These are phyloP conservation scores for Lysandra bellargus DNA, from an alignment of 2,888 invertebrate genomes.

Conservation along the genomic window DNA sequence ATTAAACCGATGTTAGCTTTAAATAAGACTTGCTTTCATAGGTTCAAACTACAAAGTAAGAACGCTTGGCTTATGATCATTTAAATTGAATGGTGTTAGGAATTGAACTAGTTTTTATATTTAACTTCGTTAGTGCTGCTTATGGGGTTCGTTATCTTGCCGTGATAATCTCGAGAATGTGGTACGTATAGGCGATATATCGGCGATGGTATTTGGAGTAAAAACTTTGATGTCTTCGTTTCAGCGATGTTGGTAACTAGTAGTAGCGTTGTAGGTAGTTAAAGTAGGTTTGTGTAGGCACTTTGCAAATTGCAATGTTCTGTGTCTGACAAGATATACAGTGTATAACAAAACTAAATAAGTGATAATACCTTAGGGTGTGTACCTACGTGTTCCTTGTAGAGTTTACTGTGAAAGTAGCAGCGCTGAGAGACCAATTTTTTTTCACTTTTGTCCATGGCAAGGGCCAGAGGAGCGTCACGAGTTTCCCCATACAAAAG, in stretches of 20 bases:
- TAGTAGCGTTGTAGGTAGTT: not conserved
- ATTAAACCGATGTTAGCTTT: not conserved
- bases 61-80: not conserved
- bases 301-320: too few species aligned
- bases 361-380: too few species aligned
- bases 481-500: too few species aligned
- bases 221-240: not conserved
- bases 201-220: not conserved
- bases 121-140: constrained; percentile 2
- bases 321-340: too few species aligned
- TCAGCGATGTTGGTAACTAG: not conserved
- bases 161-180: constrained; percentile 5
- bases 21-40: not conserved
- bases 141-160: constrained; percentile 24
- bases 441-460: too few species aligned
- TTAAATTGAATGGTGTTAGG: not conserved
- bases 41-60: not conserved
- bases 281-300: too few species aligned
- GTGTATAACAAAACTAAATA: too few species aligned
- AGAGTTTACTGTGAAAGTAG: too few species aligned
- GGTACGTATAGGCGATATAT: not conserved
- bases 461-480: too few species aligned
- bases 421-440: too few species aligned
- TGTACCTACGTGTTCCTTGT: too few species aligned
- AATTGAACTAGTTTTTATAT: not conserved